Percentiles rank a stretch among this genome's conserved stretches.
Conservation (phyloP, 53 echinoderm and acorn worm genomes). For the Mesocentrotus franciscanus region DNA sequence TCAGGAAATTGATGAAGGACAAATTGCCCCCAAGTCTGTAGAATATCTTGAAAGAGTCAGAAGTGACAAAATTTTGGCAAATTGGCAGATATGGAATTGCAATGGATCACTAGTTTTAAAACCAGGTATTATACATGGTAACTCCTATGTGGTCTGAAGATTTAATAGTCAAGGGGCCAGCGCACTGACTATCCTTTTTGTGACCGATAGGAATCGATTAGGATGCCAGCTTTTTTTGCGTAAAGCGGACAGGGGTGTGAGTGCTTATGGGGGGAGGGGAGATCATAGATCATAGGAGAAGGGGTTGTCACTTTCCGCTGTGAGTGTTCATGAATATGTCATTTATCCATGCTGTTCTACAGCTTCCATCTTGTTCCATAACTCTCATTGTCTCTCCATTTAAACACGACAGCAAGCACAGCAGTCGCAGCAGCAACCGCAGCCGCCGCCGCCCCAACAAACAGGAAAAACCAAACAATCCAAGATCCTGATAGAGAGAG, state of each 20-base stretch:
- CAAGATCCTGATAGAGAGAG: conserved; percentile 34
- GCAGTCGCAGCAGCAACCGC: conserved; percentile 46
- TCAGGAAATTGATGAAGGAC: no score
- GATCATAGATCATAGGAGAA: no score
- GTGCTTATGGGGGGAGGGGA: neutral
- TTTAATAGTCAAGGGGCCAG: neutral
- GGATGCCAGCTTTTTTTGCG: conserved; percentile 5
- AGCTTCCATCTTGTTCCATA: conserved; percentile 7
- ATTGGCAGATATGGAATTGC: neutral
- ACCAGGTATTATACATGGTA: neutral
- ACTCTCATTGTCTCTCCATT: conserved; percentile 24
- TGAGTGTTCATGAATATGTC: neutral
- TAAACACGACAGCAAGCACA: conserved; percentile 13
- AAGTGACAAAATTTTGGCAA: neutral
- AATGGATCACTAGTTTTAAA: neutral
- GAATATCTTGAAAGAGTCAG: no score
- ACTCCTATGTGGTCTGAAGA: neutral
- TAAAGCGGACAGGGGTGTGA: neutral
- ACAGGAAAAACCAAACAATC: conserved; percentile 14
- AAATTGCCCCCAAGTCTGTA: no score
- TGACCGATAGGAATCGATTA: no score
- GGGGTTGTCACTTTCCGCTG: neutral
- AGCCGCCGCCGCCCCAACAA: neutral
- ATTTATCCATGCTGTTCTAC: neutral
- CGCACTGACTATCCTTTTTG: no score